Percentiles rank a stretch among this genome's conserved stretches.
phyloP scores from a whole-genome alignment of 2,888 invertebrate genomes.

The Dryadula phaetusa region DNA sequence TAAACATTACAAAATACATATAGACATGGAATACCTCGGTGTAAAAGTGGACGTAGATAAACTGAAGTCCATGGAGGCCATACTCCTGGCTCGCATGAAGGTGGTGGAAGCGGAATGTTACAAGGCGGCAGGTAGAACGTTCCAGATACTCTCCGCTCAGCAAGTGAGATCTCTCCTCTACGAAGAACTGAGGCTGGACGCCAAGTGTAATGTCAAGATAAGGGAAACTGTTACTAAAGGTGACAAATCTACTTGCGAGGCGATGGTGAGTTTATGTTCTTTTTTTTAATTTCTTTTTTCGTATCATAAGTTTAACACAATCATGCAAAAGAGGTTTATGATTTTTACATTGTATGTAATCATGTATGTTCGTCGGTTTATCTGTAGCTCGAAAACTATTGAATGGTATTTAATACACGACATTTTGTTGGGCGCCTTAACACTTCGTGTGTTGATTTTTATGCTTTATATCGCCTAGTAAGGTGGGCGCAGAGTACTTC shows the following conservation, averaged over 20 bases:
- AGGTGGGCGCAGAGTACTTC: too few relatives aligned
- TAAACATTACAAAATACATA: background rate
- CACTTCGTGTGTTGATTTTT: too few relatives aligned
- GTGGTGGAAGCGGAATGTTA: constrained; percentile 66
- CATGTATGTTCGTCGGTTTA: too few relatives aligned
- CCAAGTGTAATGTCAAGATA: constrained; percentile 64
- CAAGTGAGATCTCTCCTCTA: constrained; percentile 75
- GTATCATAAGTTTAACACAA: too few relatives aligned
- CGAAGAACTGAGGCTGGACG: constrained; percentile 73
- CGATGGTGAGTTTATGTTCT: constrained; percentile 66
- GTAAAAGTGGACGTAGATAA: constrained; percentile 63
- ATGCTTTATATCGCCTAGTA: too few relatives aligned
- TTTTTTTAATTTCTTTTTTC: too few relatives aligned
- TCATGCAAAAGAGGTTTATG: too few relatives aligned
- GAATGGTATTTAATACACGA: too few relatives aligned
- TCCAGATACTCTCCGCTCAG: constrained; percentile 70
- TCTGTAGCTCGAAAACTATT: too few relatives aligned
- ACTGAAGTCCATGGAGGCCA: constrained; percentile 65
- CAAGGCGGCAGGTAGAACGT: constrained; percentile 65
- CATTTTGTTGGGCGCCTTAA: too few relatives aligned
- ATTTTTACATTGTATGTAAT: too few relatives aligned
- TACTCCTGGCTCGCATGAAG: constrained; percentile 59
- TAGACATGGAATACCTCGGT: constrained; percentile 68
- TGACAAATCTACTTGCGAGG: constrained; percentile 76
- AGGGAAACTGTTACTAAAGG: constrained; percentile 65